These are phyloP conservation scores for Ellobius talpinus DNA, from an alignment of 2,113 vertebrate species.

Conservation along the genomic window DNA sequence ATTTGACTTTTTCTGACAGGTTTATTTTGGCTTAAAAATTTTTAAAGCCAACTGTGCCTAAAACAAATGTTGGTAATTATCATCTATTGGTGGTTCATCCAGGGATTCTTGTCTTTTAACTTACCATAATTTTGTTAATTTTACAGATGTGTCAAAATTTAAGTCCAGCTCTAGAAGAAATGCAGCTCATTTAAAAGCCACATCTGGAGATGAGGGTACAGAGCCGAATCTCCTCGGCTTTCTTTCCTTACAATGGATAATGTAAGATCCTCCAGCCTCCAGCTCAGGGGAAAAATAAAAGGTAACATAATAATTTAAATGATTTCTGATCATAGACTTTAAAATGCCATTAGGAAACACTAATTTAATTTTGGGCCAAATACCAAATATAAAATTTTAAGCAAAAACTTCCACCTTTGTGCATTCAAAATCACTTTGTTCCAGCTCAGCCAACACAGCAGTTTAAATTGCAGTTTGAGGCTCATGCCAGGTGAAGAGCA, in stretches of 20 bases:
- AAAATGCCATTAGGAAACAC: neutral
- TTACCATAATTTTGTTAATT: slow-evolving; percentile 14
- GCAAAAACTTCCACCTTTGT: neutral
- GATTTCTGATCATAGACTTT: neutral
- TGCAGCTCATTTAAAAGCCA: neutral
- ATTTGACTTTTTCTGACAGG: neutral
- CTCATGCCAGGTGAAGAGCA: no score
- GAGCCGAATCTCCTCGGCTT: neutral
- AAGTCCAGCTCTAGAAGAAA: neutral
- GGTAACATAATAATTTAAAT: neutral
- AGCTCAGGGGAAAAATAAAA: neutral
- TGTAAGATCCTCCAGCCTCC: neutral
- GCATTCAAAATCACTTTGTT: neutral
- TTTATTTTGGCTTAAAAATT: neutral
- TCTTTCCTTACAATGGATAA: neutral
- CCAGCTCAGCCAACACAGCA: neutral
- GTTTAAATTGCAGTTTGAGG: neutral
- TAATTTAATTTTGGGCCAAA: neutral
- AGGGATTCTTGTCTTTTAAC: neutral
- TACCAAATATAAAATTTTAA: slow-evolving; percentile 34
- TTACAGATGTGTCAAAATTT: neutral
- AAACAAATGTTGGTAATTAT: neutral
- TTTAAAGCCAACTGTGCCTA: neutral
- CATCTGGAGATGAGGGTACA: neutral
- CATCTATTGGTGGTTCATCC: neutral